These are phyloP conservation scores for Monopis laevigella DNA, from an alignment of 2,888 invertebrate genomes.

Conservation along the genomic window DNA sequence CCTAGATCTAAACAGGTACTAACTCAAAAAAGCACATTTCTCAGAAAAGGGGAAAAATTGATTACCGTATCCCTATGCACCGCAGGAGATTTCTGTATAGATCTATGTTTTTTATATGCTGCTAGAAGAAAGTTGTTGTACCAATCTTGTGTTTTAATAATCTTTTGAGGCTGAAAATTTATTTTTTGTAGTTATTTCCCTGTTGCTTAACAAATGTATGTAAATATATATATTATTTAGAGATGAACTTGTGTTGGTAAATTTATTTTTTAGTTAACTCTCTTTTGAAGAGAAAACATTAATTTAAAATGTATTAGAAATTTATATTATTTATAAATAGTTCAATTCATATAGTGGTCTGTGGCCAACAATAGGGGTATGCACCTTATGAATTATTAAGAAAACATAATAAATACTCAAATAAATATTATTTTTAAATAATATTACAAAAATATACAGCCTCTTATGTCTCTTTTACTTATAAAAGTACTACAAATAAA, in stretches of 20 bases:
- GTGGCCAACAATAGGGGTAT: neutral
- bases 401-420: neutral
- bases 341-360: neutral
- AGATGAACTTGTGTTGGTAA: slow-evolving; percentile 9
- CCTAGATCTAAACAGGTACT: neutral
- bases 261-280: slow-evolving; percentile 10
- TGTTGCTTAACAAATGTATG: slow-evolving; percentile 9
- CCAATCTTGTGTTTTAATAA: slow-evolving; percentile 2
- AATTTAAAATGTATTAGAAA: slow-evolving; percentile 3
- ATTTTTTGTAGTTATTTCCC: slow-evolving; percentile 3
- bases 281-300: slow-evolving; percentile 5
- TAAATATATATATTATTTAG: slow-evolving; percentile 8
- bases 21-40: neutral
- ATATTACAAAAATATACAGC: neutral
- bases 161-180: slow-evolving; percentile 4
- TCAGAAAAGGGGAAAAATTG: slow-evolving; percentile 7
- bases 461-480: neutral
- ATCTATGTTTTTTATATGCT: slow-evolving; percentile 5
- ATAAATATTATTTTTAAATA: neutral
- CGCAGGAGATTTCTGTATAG: slow-evolving; percentile 6
- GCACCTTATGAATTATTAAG: neutral
- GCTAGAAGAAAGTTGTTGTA: slow-evolving; percentile 5
- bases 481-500: slow-evolving; percentile 3
- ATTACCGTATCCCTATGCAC: slow-evolving; percentile 5
- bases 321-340: slow-evolving; percentile 1